phyloP scores from a whole-genome alignment of 2,113 vertebrate genomes.

The Puffinus mauretanicus region DNA sequence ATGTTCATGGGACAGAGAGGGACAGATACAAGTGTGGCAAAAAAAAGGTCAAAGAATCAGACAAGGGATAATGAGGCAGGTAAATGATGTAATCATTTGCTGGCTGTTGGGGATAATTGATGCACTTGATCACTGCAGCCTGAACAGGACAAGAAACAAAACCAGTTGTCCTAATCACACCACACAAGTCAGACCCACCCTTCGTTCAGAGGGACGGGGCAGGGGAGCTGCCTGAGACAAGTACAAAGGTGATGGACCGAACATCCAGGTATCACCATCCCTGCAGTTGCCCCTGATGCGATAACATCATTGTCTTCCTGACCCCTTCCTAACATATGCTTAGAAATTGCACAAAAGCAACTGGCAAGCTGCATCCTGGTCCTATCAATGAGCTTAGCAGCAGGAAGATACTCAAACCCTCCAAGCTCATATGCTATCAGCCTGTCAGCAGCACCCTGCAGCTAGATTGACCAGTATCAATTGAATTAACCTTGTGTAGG shows the following conservation, averaged over 20 bases:
- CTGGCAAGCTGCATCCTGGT: background rate
- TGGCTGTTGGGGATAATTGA: background rate
- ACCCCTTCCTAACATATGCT: background rate
- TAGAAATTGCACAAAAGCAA: background rate
- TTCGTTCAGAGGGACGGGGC: background rate
- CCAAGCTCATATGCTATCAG: background rate
- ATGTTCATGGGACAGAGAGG: background rate
- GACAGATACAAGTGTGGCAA: background rate
- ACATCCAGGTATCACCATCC: background rate
- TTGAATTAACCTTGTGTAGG: background rate
- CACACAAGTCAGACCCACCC: background rate
- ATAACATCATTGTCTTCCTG: background rate
- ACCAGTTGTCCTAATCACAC: background rate
- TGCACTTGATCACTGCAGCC: background rate
- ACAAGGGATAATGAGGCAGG: background rate
- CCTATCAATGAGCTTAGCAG: background rate
- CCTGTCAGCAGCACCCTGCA: background rate
- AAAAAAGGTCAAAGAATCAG: background rate
- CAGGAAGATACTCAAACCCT: background rate
- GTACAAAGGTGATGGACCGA: background rate
- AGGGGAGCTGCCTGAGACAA: background rate
- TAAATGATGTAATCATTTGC: background rate
- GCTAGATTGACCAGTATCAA: background rate
- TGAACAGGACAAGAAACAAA: background rate
- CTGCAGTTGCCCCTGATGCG: accelerated